These are phyloP conservation scores for Paramisgurnus dabryanus DNA, from an alignment of 2,113 vertebrate genomes.

Conservation along the genomic window DNA sequence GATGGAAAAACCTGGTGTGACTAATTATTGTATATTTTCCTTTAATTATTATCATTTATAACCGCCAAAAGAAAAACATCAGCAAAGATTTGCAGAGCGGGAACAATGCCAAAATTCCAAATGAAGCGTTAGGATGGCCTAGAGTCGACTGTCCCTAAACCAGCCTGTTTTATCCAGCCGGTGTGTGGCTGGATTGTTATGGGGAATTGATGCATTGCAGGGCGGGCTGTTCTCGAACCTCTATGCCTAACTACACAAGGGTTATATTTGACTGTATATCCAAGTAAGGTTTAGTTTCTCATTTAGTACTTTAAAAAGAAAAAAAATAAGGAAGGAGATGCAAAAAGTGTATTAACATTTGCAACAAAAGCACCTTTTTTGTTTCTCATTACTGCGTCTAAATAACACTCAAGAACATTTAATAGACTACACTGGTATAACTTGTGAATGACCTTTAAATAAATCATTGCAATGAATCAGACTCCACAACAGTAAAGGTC, in stretches of 20 bases:
- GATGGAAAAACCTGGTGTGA: constrained; percentile 91
- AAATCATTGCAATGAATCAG: neutral
- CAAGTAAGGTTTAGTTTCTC: neutral
- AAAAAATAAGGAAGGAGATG: neutral
- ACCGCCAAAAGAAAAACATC: constrained; percentile 79
- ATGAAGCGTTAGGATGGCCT: constrained; percentile 32
- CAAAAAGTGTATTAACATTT: neutral
- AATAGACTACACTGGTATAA: neutral
- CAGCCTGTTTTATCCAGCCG: neutral
- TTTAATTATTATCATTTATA: constrained; percentile 95
- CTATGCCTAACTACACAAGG: neutral
- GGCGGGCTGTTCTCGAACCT: constrained; percentile 7
- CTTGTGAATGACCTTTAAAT: constrained; percentile 18
- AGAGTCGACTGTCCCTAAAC: neutral
- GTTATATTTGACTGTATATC: constrained; percentile 7
- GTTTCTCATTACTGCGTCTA: neutral
- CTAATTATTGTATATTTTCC: constrained; percentile 91
- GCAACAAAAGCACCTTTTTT: constrained; percentile 27
- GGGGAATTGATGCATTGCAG: constrained; percentile 2
- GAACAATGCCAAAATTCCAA: constrained; percentile 47
- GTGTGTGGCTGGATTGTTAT: neutral
- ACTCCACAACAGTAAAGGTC: constrained; percentile 4
- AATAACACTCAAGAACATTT: neutral
- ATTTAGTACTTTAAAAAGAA: neutral
- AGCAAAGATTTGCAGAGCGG: constrained; percentile 74